phyloP scores from a whole-genome alignment of 2,888 invertebrate species.

The Hirtodrosophila duncani region DNA sequence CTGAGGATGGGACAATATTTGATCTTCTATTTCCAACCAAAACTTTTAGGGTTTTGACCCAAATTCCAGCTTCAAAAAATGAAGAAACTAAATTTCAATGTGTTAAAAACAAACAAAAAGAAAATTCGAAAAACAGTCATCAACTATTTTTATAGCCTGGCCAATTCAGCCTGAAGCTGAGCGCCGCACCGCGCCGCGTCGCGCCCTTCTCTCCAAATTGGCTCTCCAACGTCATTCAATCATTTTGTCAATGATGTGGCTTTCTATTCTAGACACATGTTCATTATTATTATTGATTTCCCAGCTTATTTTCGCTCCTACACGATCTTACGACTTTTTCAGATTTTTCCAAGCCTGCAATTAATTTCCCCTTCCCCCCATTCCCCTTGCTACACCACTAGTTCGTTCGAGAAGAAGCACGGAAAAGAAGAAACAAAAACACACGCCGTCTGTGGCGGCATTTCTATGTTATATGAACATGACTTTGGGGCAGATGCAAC shows the following conservation, averaged over 20 bases:
- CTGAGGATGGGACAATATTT: no score
- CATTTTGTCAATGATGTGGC: constrained; percentile 67
- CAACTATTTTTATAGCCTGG: constrained; percentile 46
- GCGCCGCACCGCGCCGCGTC: constrained; percentile 2
- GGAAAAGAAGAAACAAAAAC: constrained; percentile 15
- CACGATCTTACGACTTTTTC: constrained; percentile 14
- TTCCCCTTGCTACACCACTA: background rate
- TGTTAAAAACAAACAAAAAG: constrained; percentile 50
- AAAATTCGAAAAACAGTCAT: constrained; percentile 47
- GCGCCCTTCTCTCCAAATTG: constrained; percentile 5
- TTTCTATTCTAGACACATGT: constrained; percentile 49
- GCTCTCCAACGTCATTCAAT: constrained; percentile 59
- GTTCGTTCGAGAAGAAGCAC: constrained; percentile 3
- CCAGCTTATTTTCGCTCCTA: constrained; percentile 56
- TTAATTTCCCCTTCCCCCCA: constrained; percentile 43
- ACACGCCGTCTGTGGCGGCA: constrained; percentile 38
- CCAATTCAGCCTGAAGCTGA: constrained; percentile 22
- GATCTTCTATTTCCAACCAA: no score
- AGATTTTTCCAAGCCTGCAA: constrained; percentile 47
- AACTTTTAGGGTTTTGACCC: no score
- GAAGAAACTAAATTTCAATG: constrained; percentile 34
- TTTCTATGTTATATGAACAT: constrained; percentile 29
- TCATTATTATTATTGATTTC: constrained; percentile 72
- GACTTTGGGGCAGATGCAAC: constrained; percentile 39
- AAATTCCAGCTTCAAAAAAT: no score